phyloP scores from a whole-genome alignment of 2,888 invertebrate genomes.

The Plagiodera versicolora region DNA sequence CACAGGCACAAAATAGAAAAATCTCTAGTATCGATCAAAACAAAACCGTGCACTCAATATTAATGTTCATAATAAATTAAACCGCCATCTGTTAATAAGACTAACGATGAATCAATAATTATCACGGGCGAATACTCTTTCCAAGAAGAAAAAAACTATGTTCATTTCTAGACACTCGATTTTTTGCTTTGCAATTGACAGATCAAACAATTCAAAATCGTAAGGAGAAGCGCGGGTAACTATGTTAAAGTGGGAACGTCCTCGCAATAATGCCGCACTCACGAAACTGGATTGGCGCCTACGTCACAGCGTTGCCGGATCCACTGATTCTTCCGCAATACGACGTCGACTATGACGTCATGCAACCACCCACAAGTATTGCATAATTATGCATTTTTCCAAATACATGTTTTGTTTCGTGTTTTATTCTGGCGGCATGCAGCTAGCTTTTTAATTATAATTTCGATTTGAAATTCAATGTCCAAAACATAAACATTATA shows the following conservation, averaged over 20 bases:
- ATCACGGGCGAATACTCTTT: neutral
- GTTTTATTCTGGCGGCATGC: too few relatives aligned
- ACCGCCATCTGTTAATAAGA: neutral
- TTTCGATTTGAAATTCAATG: too few relatives aligned
- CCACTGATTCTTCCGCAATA: neutral
- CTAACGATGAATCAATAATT: neutral
- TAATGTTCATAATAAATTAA: neutral
- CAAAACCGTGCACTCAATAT: slow-evolving; percentile 7
- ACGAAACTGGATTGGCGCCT: slow-evolving; percentile 47
- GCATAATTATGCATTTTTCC: too few relatives aligned
- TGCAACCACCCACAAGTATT: too few relatives aligned
- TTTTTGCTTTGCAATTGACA: neutral
- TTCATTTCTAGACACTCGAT: neutral
- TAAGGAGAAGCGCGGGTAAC: slow-evolving; percentile 19
- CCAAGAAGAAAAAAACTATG: neutral
- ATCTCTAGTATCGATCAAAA: neutral
- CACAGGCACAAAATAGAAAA: slow-evolving; percentile 15
- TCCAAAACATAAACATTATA: too few relatives aligned
- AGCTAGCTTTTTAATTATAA: too few relatives aligned
- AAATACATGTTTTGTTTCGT: too few relatives aligned
- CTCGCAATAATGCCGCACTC: slow-evolving; percentile 39
- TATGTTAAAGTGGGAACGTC: slow-evolving; percentile 31
- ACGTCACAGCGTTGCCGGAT: slow-evolving; percentile 30
- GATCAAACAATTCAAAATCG: neutral
- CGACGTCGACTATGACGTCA: neutral